Evolutionary conservation across 2,113 vertebrate species (phyloP).

Genomic region (Stictonetta naevosa): DNA sequence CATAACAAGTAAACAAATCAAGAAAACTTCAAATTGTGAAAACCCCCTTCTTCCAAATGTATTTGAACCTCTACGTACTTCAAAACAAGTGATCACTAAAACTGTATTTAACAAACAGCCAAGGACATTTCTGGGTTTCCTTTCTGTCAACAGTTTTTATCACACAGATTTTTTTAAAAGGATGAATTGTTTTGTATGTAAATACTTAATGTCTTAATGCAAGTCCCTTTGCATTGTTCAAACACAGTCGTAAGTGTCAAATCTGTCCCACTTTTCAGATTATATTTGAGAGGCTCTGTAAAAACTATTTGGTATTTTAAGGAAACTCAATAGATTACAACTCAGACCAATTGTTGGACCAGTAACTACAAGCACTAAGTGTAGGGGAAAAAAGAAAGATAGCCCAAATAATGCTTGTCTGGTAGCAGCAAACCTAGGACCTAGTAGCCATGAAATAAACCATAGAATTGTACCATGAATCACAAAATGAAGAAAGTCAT

Average conservation of each 20-base stretch:
- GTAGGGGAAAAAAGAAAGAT: background rate
- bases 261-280: background rate
- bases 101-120: background rate
- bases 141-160: slow-evolving; percentile 1
- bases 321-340: background rate
- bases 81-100: slow-evolving; percentile 39
- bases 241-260: background rate
- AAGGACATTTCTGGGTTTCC: slow-evolving; percentile 29
- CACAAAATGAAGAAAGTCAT: background rate
- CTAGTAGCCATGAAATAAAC: background rate
- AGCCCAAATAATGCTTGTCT: background rate
- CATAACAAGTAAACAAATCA: slow-evolving; percentile 37
- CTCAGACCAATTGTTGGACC: background rate
- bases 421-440: background rate
- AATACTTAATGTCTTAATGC: background rate
- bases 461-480: background rate
- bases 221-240: background rate
- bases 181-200: background rate
- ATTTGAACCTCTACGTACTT: slow-evolving; percentile 6
- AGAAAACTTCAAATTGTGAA: background rate
- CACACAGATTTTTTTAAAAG: background rate
- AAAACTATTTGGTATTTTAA: background rate
- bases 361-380: background rate
- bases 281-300: background rate
- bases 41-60: slow-evolving; percentile 8